Base-by-base conservation (phyloP, 1,140 invertebrate species). In the Bradynema listronoti region DNA sequence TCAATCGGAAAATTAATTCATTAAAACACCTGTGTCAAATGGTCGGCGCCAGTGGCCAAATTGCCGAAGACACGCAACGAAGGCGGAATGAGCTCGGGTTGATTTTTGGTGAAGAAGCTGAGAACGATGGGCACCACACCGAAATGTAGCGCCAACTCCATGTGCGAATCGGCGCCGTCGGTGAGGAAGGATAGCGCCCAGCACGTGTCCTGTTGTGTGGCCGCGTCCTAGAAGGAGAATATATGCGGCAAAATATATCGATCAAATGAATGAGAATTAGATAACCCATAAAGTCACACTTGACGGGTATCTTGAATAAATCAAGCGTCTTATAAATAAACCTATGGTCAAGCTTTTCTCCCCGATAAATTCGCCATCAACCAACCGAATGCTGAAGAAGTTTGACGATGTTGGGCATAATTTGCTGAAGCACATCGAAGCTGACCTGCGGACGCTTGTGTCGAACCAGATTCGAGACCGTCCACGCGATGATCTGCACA, bases 131-230 rank as follows among this genome's bases (percentile, higher is more conserved):
- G 51, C 24, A 67, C 42, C 34, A 33, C 19, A 3, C 22, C 32
- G 11, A 19, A 27, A 7, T 16, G 11, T 6, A 33, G 49, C 9
- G n/a, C 25, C 55, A 39, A 61, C 11, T 39, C 22, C 43, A 69
- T 71, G n/a, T 66, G 33, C 0, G 49, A 54, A 36, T 69, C 66
- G 14, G 61, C 32, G 4, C 61, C 63, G 52, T 69, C 66, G 32
- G 61, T 69, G 33, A 70, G 30, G 30, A 69, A 69, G 27, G 62
- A 66, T 29, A 69, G 61, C 4, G 66, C 66, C 66, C 66, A 69
- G 27, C 66, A 58, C 32, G 46, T 36, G 33, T 65, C 63, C 29
- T 60, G 58, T 5, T 30, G n/a, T 0, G 41, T 22, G 5, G n/a
- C n/a, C n/a, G n/a, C n/a, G n/a, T n/a, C n/a, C n/a, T n/a, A n/a